Evolutionary conservation across 2,797 vertebrate species (phyloP).

Genomic region (Catharus ustulatus): DNA sequence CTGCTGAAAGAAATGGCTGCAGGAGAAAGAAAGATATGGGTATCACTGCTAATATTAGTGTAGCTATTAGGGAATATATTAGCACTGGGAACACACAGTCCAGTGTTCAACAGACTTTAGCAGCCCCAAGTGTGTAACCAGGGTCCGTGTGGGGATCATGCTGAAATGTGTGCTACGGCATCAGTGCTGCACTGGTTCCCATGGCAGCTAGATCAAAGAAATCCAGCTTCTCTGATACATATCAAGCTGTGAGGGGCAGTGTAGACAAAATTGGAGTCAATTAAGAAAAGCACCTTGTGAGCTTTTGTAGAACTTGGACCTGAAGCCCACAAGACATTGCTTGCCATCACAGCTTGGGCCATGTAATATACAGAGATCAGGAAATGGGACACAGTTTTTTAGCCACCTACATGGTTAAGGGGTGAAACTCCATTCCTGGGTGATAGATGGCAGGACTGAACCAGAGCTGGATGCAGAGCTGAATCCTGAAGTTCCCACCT

Average conservation of each 20-base stretch:
- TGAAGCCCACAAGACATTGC: not conserved
- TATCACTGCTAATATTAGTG: not conserved
- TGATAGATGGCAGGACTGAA: not conserved
- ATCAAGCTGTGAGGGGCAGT: not conserved
- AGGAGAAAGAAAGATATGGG: not conserved
- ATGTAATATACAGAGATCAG: not conserved
- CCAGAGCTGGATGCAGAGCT: not conserved
- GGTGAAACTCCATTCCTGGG: not conserved
- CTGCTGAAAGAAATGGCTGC: not conserved
- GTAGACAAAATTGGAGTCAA: not conserved
- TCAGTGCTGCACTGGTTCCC: constrained; percentile 14
- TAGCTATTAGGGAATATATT: not conserved
- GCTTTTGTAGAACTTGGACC: not conserved
- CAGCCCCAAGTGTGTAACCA: not conserved
- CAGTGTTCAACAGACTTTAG: not conserved
- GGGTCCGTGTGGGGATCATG: not conserved
- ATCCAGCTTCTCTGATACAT: not conserved
- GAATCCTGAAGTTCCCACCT: not conserved
- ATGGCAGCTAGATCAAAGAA: not conserved
- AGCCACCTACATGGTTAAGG: not conserved
- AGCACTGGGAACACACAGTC: not conserved
- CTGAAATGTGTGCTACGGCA: not conserved
- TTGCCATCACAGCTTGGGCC: not conserved
- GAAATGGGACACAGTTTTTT: not conserved
- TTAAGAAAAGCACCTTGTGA: not conserved